Conservation (phyloP, 2,113 vertebrate genomes). For the Castor canadensis region DNA sequence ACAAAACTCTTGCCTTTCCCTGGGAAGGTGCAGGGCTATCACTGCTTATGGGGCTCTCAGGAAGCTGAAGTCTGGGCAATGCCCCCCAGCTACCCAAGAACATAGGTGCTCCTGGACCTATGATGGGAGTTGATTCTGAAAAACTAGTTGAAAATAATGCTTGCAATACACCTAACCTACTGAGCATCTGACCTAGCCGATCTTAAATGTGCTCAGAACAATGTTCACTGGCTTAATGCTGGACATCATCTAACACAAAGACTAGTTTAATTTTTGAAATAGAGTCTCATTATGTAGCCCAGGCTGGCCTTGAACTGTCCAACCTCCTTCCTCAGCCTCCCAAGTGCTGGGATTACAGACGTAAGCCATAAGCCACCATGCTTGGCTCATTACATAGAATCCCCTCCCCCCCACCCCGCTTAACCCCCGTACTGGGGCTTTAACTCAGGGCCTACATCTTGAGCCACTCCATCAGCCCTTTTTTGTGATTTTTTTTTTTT, state of each 20-base stretch:
- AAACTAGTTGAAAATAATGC: background rate
- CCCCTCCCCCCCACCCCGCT: too few species aligned
- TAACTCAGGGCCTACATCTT: too few species aligned
- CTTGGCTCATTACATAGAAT: background rate
- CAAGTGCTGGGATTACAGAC: background rate
- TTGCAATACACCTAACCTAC: background rate
- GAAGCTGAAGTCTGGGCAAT: background rate
- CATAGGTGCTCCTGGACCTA: background rate
- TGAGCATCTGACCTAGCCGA: too few species aligned
- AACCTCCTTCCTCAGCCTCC: background rate
- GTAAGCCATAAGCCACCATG: background rate
- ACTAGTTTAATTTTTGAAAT: background rate
- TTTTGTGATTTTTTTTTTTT: too few species aligned
- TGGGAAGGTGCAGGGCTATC: background rate
- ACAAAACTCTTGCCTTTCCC: background rate
- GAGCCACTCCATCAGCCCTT: too few species aligned
- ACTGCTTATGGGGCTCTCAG: too few species aligned
- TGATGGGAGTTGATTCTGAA: background rate
- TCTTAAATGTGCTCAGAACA: background rate
- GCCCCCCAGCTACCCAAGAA: background rate
- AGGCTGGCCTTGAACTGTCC: background rate
- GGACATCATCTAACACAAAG: background rate
- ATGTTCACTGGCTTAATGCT: background rate
- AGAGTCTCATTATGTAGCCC: background rate
- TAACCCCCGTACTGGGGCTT: too few species aligned